Conservation (phyloP, 1,140 invertebrate species). For the Caerostris darwini region DNA sequence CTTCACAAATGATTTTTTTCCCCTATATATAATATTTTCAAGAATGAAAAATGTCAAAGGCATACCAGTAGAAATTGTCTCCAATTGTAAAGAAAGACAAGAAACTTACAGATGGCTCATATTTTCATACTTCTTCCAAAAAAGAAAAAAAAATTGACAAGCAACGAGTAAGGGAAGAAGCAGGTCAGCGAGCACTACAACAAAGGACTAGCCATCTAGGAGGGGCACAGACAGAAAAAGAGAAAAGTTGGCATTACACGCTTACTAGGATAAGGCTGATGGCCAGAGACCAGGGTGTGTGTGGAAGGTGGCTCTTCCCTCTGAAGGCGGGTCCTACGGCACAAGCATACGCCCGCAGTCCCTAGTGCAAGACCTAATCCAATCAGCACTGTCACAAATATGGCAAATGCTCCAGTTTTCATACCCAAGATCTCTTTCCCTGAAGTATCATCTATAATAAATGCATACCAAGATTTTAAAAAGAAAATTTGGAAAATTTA, state of each 20-base stretch:
- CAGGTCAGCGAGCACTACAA: not conserved
- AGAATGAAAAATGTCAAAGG: too few species aligned
- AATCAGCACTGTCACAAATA: conserved; percentile 86
- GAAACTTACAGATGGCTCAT: too few species aligned
- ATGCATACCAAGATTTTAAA: not conserved
- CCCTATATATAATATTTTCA: too few species aligned
- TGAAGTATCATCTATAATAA: conserved; percentile 85
- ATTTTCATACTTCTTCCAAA: too few species aligned
- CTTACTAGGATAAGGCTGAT: conserved; percentile 78
- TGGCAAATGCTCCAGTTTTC: conserved; percentile 88
- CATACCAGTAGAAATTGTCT: too few species aligned
- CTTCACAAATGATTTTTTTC: too few species aligned
- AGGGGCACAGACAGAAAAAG: conserved; percentile 20
- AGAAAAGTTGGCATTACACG: conserved; percentile 77
- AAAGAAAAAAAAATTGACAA: too few species aligned
- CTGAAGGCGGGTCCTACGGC: conserved; percentile 84
- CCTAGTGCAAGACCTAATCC: conserved; percentile 86
- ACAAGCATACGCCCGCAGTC: conserved; percentile 88
- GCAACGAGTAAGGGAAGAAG: too few species aligned
- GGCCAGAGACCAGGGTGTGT: conserved; percentile 41
- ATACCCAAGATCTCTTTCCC: conserved; percentile 88
- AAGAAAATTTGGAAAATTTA: not conserved
- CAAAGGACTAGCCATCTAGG: conserved; percentile 61
- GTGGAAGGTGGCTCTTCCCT: conserved; percentile 43
- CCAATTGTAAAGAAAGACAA: too few species aligned